Conservation (phyloP, 2,797 vertebrate species). For the Pseudocheirus occidentalis region DNA sequence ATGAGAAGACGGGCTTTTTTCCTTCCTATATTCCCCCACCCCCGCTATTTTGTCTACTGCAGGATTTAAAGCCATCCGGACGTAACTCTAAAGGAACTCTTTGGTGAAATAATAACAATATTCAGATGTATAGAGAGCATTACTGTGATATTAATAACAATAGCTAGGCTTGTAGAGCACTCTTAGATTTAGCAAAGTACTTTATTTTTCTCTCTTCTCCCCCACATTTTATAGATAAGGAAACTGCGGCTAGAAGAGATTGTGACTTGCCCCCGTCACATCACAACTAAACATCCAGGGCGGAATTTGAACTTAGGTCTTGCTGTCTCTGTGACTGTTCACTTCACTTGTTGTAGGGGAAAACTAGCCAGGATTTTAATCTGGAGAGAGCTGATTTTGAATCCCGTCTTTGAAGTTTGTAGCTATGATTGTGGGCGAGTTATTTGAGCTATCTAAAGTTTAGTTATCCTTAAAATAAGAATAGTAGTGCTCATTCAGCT, state of each 20-base stretch:
- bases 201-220: neutral
- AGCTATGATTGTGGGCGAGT: neutral
- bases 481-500: neutral
- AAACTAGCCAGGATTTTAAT: neutral
- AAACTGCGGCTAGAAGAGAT: neutral
- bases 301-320: neutral
- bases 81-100: neutral
- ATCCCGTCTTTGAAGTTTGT: neutral
- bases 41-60: neutral
- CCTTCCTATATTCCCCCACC: neutral
- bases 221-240: neutral
- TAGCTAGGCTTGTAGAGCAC: neutral
- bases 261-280: neutral
- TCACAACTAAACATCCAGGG: neutral
- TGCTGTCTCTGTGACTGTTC: neutral
- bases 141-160: neutral
- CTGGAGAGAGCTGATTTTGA: neutral
- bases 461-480: neutral
- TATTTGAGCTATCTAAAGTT: neutral
- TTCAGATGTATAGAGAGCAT: neutral
- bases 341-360: neutral
- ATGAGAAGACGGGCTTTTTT: neutral
- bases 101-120: neutral
- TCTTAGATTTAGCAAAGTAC: neutral
- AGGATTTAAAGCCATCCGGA: constrained; percentile 14